A percentile compares a stretch with the other conserved stretches of the same genome.
phyloP scores from a whole-genome alignment of 2,113 vertebrate species.

The Neodontobutis hainanensis region DNA sequence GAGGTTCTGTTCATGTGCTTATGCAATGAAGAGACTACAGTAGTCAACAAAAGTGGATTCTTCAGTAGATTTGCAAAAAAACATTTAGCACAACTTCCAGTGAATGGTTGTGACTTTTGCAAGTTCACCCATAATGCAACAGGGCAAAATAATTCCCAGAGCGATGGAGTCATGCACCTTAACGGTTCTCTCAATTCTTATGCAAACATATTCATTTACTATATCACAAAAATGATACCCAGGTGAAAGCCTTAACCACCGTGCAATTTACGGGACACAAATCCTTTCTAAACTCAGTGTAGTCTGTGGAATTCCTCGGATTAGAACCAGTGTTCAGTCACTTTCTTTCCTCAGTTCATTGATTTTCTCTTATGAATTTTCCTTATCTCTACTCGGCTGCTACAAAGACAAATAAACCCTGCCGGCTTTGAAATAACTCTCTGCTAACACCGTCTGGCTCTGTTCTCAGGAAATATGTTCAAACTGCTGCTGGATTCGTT shows the following conservation, averaged over 20 bases:
- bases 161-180: too few relatives aligned
- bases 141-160: too few relatives aligned
- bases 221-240: not conserved
- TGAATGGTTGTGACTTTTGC: too few relatives aligned
- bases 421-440: slow-evolving; percentile 24
- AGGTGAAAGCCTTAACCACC: not conserved
- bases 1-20: too few relatives aligned
- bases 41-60: too few relatives aligned
- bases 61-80: too few relatives aligned
- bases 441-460: slow-evolving; percentile 53
- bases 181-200: not conserved
- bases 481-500: slow-evolving; percentile 34
- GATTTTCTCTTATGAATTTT: slow-evolving; percentile 23
- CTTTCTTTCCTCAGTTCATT: slow-evolving; percentile 5
- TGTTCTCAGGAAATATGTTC: slow-evolving; percentile 58
- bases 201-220: not conserved
- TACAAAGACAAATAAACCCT: slow-evolving; percentile 34
- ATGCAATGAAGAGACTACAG: too few relatives aligned
- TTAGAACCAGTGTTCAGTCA: slow-evolving; percentile 8
- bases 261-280: slow-evolving; percentile 4
- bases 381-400: slow-evolving; percentile 20
- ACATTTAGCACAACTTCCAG: too few relatives aligned
- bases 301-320: slow-evolving; percentile 8
- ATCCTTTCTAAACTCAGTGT: slow-evolving; percentile 16
- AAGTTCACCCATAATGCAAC: too few relatives aligned